A percentile compares a stretch with the other conserved stretches of the same genome.
Conservation (phyloP, 2,888 invertebrate species). For the Pegoplata infirma region DNA sequence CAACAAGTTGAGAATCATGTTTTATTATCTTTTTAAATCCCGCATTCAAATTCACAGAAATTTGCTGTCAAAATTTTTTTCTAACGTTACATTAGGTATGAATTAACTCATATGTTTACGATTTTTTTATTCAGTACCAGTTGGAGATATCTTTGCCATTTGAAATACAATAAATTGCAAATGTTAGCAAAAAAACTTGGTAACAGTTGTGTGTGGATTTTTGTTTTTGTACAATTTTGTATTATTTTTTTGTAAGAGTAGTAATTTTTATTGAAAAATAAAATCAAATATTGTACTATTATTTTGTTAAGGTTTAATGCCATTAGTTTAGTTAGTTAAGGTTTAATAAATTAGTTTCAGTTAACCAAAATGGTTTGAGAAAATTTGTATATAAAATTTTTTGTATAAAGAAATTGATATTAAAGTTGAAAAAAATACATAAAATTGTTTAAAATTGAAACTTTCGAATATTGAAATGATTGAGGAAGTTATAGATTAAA, state of each 20-base stretch:
- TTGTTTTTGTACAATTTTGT: background rate
- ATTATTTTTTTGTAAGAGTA: background rate
- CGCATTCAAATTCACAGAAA: too few relatives aligned
- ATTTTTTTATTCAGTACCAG: slow-evolving; percentile 31
- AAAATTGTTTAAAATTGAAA: background rate
- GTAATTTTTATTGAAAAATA: background rate
- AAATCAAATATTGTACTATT: too few relatives aligned
- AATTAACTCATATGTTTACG: background rate
- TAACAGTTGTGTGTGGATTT: background rate
- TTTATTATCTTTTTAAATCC: too few relatives aligned
- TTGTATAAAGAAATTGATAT: too few relatives aligned
- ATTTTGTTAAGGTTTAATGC: too few relatives aligned
- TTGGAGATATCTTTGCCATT: slow-evolving; percentile 55
- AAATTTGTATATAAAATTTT: background rate
- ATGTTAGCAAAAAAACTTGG: slow-evolving; percentile 1
- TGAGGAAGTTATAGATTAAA: background rate
- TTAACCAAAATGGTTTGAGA: background rate
- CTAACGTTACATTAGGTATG: too few relatives aligned
- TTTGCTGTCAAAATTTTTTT: too few relatives aligned
- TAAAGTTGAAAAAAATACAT: background rate
- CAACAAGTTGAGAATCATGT: too few relatives aligned
- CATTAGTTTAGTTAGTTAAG: too few relatives aligned
- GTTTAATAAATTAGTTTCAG: background rate
- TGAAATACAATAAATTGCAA: slow-evolving; percentile 43
- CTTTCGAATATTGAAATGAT: background rate